Percentiles rank a stretch among this genome's conserved stretches.
Conservation (phyloP, 2,888 invertebrate genomes). For the Mimas tiliae region DNA sequence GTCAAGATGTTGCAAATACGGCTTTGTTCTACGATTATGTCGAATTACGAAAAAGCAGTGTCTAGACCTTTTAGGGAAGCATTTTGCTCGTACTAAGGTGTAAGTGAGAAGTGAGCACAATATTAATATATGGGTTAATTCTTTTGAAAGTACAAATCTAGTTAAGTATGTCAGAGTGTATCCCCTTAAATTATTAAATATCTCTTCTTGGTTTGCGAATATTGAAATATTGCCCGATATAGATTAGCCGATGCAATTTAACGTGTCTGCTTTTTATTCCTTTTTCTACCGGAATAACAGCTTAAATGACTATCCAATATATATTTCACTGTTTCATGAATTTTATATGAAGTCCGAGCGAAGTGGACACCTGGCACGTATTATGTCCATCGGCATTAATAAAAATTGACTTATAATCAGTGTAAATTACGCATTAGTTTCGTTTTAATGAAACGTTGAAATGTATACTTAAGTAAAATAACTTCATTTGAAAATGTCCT, state of each 20-base stretch:
- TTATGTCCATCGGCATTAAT: constrained; percentile 15
- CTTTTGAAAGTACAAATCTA: too few relatives aligned
- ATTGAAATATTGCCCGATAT: constrained; percentile 1
- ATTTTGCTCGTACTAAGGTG: too few relatives aligned
- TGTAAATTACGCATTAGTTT: constrained; percentile 23
- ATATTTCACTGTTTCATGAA: constrained; percentile 23
- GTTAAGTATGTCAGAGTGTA: too few relatives aligned
- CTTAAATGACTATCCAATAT: constrained; percentile 23
- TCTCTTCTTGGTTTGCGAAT: neutral
- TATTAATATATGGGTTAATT: too few relatives aligned
- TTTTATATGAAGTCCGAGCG: constrained; percentile 20
- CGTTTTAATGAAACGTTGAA: constrained; percentile 1
- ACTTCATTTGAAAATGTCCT: constrained; percentile 14
- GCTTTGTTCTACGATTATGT: neutral
- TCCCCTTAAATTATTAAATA: too few relatives aligned
- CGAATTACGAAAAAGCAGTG: neutral
- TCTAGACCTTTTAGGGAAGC: neutral
- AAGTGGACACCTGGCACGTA: constrained; percentile 18
- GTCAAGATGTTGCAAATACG: too few relatives aligned
- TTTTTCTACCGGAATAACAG: constrained; percentile 19
- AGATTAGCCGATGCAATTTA: constrained; percentile 6
- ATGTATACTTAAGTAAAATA: constrained; percentile 15
- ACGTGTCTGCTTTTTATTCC: constrained; percentile 1
- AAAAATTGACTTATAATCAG: constrained; percentile 26
- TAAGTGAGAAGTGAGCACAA: too few relatives aligned